These are phyloP conservation scores for Dynastes maya DNA, from an alignment of 2,888 invertebrate species.

Conservation along the genomic window DNA sequence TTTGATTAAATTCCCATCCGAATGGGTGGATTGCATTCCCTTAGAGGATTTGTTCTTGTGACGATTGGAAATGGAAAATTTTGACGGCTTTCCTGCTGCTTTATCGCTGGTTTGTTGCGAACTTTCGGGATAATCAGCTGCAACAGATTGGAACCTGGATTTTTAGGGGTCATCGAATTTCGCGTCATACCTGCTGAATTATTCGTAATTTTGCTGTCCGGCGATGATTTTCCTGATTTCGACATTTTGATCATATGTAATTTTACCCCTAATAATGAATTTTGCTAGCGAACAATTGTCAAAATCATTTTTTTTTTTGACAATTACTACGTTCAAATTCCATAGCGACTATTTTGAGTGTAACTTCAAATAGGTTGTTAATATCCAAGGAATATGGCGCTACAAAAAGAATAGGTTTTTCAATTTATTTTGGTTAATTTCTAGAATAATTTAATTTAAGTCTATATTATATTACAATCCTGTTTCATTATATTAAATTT, in stretches of 20 bases:
- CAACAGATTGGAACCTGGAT: not conserved
- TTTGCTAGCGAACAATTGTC: conserved; percentile 43
- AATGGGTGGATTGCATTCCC: conserved; percentile 52
- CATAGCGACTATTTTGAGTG: conserved; percentile 4
- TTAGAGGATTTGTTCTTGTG: conserved; percentile 48
- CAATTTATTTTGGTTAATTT: no score
- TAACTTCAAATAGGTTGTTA: no score
- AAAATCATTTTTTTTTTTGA: conserved; percentile 38
- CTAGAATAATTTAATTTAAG: no score
- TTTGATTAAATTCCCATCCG: conserved; percentile 55
- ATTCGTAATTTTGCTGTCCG: conserved; percentile 52
- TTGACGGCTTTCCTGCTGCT: conserved; percentile 44
- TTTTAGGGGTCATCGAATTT: not conserved
- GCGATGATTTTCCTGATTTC: conserved; percentile 52
- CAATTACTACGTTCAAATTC: conserved; percentile 14
- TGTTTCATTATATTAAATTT: no score
- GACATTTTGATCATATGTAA: conserved; percentile 49
- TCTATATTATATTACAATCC: no score
- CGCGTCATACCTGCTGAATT: conserved; percentile 46
- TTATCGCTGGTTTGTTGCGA: conserved; percentile 40
- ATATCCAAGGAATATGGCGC: no score
- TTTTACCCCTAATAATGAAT: conserved; percentile 36
- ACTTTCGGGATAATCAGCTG: conserved; percentile 43
- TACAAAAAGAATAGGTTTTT: no score
- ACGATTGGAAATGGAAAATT: conserved; percentile 28